Base-by-base conservation (phyloP, 2,888 invertebrate species). In the Drosophila prolongata region DNA sequence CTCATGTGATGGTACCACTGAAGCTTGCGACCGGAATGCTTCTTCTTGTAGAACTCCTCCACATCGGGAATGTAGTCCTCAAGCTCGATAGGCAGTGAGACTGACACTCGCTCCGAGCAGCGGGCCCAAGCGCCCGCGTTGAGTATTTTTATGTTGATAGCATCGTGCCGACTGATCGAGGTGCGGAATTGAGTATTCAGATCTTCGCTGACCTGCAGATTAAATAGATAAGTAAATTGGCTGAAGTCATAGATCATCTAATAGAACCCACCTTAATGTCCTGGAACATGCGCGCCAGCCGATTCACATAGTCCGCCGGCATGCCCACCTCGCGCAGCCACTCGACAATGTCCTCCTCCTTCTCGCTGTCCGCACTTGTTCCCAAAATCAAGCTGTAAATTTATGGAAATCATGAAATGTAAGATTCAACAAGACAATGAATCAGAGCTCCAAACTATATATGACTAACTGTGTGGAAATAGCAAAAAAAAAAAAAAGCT, bases 1-100 rank as follows among this genome's bases (percentile, higher is more conserved):
- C 99, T 98, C 99, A 99, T 99, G 90, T 99, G 98, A 93, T 99
- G 99, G 93, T 99, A 96, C 99, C 99, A 99, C 93, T 98, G 98
- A 66, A 99, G 93, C 92, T 99, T 99, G 62, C 99, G 94, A 9
- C 99, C 99, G 86, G 97, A 98, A 93, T 99, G 99, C 92, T 99
- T 98, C 90, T 96, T 97, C 92, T 97, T 96, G 92, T 99, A 99
- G 93, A 99, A 99, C 78, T 99, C 98, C 93, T 99, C 99, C 27
- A 99, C 97, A 93, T 99, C 99, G 1, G 99, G 99, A 89, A 99
- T 98, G 92, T 98, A 98, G 92, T 99, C 99, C 93, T 99, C 99
- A 81, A 99, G 93, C 93, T 99, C 99, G 87, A 98, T 94, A 16
- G 99, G 99, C 89, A 99, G 94, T 91, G 98, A 98, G 14, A 99